Evolutionary conservation across 2,888 invertebrate genomes (phyloP).

Genomic region (Salpingus planirostris): DNA sequence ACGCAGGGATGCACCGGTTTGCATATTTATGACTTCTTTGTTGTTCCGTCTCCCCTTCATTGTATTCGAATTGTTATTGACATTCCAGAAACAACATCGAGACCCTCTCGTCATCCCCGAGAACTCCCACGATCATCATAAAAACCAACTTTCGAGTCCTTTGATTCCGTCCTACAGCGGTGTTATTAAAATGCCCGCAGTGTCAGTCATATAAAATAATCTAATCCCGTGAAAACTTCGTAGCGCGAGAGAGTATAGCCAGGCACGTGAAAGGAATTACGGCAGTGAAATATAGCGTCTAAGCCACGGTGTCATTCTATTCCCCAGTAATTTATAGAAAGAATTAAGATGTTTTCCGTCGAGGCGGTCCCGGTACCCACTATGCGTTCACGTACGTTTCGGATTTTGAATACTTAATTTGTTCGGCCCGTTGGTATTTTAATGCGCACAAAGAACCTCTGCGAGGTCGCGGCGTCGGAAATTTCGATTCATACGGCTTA

Average conservation of each 20-base stretch:
- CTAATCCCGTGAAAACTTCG: constrained; percentile 10
- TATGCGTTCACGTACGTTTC: constrained; percentile 8
- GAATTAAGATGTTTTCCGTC: constrained; percentile 16
- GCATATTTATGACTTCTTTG: constrained; percentile 2
- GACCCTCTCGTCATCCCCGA: too few relatives aligned
- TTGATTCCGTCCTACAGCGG: too few relatives aligned
- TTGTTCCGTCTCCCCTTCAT: neutral
- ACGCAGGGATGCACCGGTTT: constrained; percentile 4
- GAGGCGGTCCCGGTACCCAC: constrained; percentile 1
- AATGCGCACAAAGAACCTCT: constrained; percentile 8
- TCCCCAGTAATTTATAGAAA: constrained; percentile 14
- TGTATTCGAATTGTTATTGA: neutral
- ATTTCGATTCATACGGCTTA: constrained; percentile 1
- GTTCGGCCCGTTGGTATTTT: constrained; percentile 13
- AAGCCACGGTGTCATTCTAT: constrained; percentile 13
- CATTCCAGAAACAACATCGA: too few relatives aligned
- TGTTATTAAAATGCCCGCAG: constrained; percentile 6
- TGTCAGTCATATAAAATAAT: constrained; percentile 10
- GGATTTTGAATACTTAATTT: constrained; percentile 12
- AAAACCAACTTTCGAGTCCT: too few relatives aligned
- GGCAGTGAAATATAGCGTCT: constrained; percentile 13
- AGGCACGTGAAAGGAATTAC: constrained; percentile 12
- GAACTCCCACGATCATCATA: too few relatives aligned
- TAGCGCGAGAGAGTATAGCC: too few relatives aligned
- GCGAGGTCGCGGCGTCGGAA: neutral